These are phyloP conservation scores for Berghia stephanieae DNA, from an alignment of 1,140 invertebrate genomes.

Conservation along the genomic window DNA sequence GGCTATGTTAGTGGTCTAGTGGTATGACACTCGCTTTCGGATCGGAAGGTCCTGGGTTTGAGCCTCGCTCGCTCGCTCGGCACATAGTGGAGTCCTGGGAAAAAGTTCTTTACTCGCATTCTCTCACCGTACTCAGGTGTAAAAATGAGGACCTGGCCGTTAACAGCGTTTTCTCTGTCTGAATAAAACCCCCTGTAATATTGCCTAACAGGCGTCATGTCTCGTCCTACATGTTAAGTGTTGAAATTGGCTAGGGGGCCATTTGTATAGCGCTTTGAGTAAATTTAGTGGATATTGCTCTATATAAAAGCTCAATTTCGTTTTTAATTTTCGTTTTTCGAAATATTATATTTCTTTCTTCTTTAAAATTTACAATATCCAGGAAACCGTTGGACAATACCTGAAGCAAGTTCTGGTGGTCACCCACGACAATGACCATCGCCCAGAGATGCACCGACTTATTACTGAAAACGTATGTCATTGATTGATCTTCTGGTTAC, in stretches of 20 bases:
- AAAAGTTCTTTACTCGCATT: too few relatives aligned
- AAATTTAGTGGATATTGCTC: too few relatives aligned
- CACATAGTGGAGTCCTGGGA: too few relatives aligned
- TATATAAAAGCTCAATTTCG: background rate
- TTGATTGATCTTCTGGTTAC: background rate
- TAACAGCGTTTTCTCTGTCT: too few relatives aligned
- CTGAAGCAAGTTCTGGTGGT: conserved; percentile 58
- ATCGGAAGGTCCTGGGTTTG: too few relatives aligned
- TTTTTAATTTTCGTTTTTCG: background rate
- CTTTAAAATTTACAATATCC: background rate
- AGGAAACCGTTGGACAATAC: conserved; percentile 55
- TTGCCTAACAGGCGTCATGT: background rate
- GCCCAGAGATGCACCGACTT: conserved; percentile 39
- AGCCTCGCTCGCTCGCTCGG: too few relatives aligned
- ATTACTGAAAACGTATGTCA: background rate
- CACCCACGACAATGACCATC: conserved; percentile 42
- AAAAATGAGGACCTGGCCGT: too few relatives aligned
- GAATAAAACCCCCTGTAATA: too few relatives aligned
- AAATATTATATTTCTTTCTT: background rate
- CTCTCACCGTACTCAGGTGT: too few relatives aligned
- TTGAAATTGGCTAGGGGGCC: too few relatives aligned
- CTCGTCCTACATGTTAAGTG: background rate
- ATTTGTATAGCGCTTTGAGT: background rate
- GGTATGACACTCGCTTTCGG: too few relatives aligned
- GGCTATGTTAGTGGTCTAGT: background rate